These are phyloP conservation scores for Forficula auricularia DNA, from an alignment of 1,140 invertebrate genomes.

Conservation along the genomic window DNA sequence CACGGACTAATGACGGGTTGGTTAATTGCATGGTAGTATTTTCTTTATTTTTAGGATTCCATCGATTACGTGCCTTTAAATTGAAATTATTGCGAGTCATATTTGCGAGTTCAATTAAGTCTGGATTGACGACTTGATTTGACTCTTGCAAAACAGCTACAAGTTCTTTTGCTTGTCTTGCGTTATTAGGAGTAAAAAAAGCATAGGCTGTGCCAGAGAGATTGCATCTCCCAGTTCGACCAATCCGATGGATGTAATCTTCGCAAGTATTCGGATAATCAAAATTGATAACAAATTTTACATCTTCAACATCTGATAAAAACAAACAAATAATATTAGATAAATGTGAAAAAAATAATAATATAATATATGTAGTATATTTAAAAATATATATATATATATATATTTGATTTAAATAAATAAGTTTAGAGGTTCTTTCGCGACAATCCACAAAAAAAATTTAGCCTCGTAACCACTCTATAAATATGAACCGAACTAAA, in stretches of 20 bases:
- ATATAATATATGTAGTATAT: not conserved
- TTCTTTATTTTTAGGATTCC: too few relatives aligned
- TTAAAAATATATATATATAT: slow-evolving; percentile 2
- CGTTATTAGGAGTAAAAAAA: slow-evolving; percentile 45
- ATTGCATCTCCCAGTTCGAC: slow-evolving; percentile 42
- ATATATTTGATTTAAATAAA: too few relatives aligned
- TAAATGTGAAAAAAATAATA: slow-evolving; percentile 11
- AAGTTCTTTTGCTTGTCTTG: slow-evolving; percentile 38
- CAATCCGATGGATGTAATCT: slow-evolving; percentile 57
- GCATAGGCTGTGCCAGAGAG: slow-evolving; percentile 54
- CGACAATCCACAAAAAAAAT: too few relatives aligned
- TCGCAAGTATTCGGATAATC: slow-evolving; percentile 53
- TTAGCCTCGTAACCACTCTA: too few relatives aligned
- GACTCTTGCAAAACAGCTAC: slow-evolving; percentile 40
- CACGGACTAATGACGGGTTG: too few relatives aligned
- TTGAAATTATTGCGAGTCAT: slow-evolving; percentile 8
- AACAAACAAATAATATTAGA: slow-evolving; percentile 20
- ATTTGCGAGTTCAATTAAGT: slow-evolving; percentile 25
- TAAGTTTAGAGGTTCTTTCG: not conserved
- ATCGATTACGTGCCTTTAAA: too few relatives aligned
- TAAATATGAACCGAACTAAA: too few relatives aligned
- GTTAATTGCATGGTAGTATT: too few relatives aligned
- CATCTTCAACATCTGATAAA: slow-evolving; percentile 46
- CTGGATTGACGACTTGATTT: slow-evolving; percentile 36
- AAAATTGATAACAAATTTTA: slow-evolving; percentile 56